Percentiles rank a stretch among this genome's conserved stretches.
phyloP scores from a whole-genome alignment of 2,797 vertebrate genomes.

The Amphiprion clarkii region DNA sequence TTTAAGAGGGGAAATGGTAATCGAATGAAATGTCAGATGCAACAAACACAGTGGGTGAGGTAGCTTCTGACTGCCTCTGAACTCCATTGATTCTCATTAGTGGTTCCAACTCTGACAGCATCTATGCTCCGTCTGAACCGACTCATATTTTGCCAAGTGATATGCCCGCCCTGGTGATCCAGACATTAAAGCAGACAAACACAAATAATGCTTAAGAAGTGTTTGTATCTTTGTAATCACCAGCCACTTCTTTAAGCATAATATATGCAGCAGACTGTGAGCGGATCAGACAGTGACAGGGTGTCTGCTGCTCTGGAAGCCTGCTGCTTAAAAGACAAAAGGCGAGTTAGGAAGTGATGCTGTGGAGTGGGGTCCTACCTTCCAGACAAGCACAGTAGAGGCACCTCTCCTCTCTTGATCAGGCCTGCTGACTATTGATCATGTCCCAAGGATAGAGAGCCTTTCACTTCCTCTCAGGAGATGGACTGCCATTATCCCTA shows the following conservation, averaged over 20 bases:
- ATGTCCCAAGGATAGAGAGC: conserved; percentile 77
- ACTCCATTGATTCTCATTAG: conserved; percentile 85
- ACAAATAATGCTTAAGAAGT: conserved; percentile 45
- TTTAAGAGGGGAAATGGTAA: conserved; percentile 75
- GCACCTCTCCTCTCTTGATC: conserved; percentile 69
- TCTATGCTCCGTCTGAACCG: conserved; percentile 63
- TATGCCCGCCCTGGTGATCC: conserved; percentile 44
- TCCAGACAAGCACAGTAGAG: conserved; percentile 46
- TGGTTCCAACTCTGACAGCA: conserved; percentile 74
- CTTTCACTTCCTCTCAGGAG: conserved; percentile 80
- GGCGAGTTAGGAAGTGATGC: conserved; percentile 24
- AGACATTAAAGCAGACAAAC: conserved; percentile 49
- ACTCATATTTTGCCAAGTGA: conserved; percentile 73
- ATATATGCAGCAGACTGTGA: conserved; percentile 30
- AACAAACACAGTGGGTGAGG: conserved; percentile 75
- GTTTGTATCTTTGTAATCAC: conserved; percentile 49
- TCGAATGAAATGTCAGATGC: conserved; percentile 80
- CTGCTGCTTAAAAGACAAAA: conserved; percentile 30
- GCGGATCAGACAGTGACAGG: conserved; percentile 29
- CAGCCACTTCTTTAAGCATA: conserved; percentile 26
- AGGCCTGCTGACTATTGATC: conserved; percentile 81
- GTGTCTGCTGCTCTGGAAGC: conserved; percentile 34
- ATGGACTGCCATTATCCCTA: conserved; percentile 78
- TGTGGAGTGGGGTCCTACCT: conserved; percentile 46
- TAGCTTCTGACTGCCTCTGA: conserved; percentile 76